phyloP scores from a whole-genome alignment of 1,140 invertebrate species.

The Limonius californicus region DNA sequence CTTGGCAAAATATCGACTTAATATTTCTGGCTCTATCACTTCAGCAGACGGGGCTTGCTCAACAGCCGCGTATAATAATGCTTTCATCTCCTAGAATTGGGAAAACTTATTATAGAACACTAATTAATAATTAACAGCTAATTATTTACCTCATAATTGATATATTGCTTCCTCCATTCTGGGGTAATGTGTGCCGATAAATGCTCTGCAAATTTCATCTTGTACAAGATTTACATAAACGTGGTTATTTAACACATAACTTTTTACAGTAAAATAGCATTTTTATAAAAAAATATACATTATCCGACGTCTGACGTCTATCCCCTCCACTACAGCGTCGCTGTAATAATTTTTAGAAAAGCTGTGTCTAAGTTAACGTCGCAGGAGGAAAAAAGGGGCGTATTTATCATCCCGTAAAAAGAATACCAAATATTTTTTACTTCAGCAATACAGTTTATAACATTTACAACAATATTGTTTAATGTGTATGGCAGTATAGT shows the following conservation, averaged over 20 bases:
- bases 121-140: slow-evolving; percentile 19
- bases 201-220: slow-evolving; percentile 97
- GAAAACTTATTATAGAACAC: too few relatives aligned
- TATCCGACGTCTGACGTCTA: not conserved
- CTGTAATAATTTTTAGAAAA: too few relatives aligned
- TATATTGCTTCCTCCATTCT: slow-evolving; percentile 98
- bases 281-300: not conserved
- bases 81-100: slow-evolving; percentile 87
- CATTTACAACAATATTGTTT: not conserved
- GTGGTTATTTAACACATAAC: not conserved
- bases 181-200: slow-evolving; percentile 94
- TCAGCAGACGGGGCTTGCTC: slow-evolving; percentile 86
- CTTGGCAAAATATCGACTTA: slow-evolving; percentile 87
- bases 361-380: too few relatives aligned
- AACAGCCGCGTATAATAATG: slow-evolving; percentile 81
- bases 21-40: slow-evolving; percentile 80
- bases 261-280: not conserved
- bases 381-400: too few relatives aligned
- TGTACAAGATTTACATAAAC: slow-evolving; percentile 34
- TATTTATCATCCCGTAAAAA: too few relatives aligned
- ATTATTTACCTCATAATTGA: slow-evolving; percentile 96
- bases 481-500: too few relatives aligned
- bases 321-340: not conserved
- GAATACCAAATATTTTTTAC: not conserved
- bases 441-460: not conserved